Evolutionary conservation across 2,113 vertebrate genomes (phyloP), one percentile per base, ranked within the genome.

Genomic region (Hipposideros armiger): DNA sequence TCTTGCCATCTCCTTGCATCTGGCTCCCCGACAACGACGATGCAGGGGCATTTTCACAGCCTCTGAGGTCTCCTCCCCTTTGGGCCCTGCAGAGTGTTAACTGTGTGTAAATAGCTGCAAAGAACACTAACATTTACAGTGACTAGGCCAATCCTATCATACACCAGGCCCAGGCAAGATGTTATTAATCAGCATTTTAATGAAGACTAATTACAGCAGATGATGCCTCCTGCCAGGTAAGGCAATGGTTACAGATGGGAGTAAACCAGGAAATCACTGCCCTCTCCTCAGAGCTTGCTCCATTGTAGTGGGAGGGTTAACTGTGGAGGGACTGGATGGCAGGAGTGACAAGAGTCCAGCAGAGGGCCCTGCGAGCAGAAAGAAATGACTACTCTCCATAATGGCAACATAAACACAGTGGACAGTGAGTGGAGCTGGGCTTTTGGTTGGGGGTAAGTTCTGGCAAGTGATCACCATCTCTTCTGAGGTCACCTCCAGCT

Each of bases 121-220:
- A 97, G 84, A 95, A 82, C 76, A 88, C 42, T 87, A 96, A 85
- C 19, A 32, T 82, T 98, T 97, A 97, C 93, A 98, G 97, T 96
- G 97, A 97, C 95, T 97, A 97, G 96, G 92, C 66, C 95, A 96
- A 94, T 98, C 96, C 97, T 95, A 95, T 92, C 91, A 96, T 90
- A 97, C 30, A 95, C 96, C 95, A 98, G 98, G 96, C 90, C 95
- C 81, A 96, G 97, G 90, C 95, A 97, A 97, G 91, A 95, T 62
- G 7, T 97, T 98, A 98, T 98, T 98, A 98, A 98, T 99, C 98
- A 98, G 97, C 98, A 98, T 98, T 98, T 98, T 98, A 98, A 98
- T 97, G 90, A 98, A 98, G 95, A 93, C 95, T 98, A 98, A 98
- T 99, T 98, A 98, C 91, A 98, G 95, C 97, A 97, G 97, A 96